These are phyloP conservation scores for Aphaenogaster ashmeadi DNA, from an alignment of 1,140 invertebrate genomes.

Conservation along the genomic window DNA sequence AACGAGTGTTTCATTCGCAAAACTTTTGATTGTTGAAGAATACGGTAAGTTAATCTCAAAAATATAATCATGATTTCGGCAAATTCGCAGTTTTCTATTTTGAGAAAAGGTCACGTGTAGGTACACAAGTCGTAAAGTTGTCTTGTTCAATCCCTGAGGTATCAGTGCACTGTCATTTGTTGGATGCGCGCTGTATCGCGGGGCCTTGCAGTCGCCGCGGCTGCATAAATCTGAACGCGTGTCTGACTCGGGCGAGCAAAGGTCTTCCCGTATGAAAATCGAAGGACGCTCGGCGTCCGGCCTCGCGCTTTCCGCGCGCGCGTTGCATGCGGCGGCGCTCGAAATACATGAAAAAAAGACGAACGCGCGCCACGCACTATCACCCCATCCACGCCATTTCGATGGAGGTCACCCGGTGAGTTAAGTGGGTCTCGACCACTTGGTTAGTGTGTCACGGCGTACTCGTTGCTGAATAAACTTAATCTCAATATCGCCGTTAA, in stretches of 20 bases:
- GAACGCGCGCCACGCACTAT: slow-evolving; percentile 75
- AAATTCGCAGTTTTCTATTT: not conserved
- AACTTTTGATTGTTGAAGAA: not conserved
- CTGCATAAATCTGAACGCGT: slow-evolving; percentile 38
- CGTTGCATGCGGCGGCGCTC: slow-evolving; percentile 70
- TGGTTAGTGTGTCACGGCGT: slow-evolving; percentile 88
- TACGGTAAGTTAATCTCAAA: not conserved
- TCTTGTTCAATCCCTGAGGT: not conserved
- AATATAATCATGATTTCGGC: not conserved
- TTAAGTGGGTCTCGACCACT: slow-evolving; percentile 88
- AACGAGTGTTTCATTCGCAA: not conserved
- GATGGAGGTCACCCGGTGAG: slow-evolving; percentile 85
- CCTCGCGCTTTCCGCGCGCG: slow-evolving; percentile 73
- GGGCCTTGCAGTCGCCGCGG: not conserved
- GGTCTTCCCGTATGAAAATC: slow-evolving; percentile 78
- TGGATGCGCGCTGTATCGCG: not conserved
- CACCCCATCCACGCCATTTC: slow-evolving; percentile 85
- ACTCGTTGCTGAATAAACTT: slow-evolving; percentile 83
- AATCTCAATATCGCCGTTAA: slow-evolving; percentile 83
- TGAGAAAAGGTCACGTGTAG: not conserved
- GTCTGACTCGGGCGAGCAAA: slow-evolving; percentile 60
- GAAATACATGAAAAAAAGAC: slow-evolving; percentile 74
- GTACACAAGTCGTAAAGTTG: not conserved
- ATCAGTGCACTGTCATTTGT: not conserved
- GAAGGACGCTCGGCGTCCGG: slow-evolving; percentile 72